phyloP scores from a whole-genome alignment of 2,113 vertebrate species.

The Dasyurus viverrinus region DNA sequence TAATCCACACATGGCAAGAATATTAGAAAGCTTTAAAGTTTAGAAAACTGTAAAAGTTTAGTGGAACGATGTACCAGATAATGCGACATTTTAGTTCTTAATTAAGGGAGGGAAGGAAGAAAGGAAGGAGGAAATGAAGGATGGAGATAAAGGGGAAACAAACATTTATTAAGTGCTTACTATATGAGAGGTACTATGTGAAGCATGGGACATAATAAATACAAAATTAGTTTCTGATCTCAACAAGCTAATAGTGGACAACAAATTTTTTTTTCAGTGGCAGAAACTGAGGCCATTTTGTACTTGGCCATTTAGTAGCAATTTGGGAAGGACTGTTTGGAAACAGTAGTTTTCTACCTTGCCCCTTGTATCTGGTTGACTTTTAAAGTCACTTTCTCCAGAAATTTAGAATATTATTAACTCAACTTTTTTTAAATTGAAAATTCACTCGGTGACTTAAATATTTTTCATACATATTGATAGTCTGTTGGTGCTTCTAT shows the following conservation, averaged over 20 bases:
- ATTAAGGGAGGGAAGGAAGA: not conserved
- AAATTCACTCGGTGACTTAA: conserved; percentile 7
- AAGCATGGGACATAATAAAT: not conserved
- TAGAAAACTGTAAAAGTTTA: too few relatives aligned
- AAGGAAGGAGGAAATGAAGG: not conserved
- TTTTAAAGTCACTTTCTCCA: not conserved
- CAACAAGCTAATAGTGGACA: not conserved
- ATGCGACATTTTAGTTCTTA: not conserved
- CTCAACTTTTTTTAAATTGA: conserved; percentile 25
- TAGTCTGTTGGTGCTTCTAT: not conserved
- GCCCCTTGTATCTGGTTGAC: not conserved
- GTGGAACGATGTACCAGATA: not conserved
- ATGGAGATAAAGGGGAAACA: not conserved
- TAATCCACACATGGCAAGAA: not conserved
- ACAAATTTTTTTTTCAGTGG: not conserved
- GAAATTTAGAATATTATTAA: not conserved
- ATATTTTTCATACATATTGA: not conserved
- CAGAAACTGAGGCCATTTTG: fast-evolving
- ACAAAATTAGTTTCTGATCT: not conserved
- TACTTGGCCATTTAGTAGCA: not conserved
- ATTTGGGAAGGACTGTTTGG: not conserved
- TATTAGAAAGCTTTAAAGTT: not conserved
- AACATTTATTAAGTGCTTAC: not conserved
- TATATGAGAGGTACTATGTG: not conserved
- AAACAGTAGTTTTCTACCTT: not conserved